Evolutionary conservation across 2,797 vertebrate genomes (phyloP), one percentile per base, ranked within the genome.

Genomic region (Spinus pinus): DNA sequence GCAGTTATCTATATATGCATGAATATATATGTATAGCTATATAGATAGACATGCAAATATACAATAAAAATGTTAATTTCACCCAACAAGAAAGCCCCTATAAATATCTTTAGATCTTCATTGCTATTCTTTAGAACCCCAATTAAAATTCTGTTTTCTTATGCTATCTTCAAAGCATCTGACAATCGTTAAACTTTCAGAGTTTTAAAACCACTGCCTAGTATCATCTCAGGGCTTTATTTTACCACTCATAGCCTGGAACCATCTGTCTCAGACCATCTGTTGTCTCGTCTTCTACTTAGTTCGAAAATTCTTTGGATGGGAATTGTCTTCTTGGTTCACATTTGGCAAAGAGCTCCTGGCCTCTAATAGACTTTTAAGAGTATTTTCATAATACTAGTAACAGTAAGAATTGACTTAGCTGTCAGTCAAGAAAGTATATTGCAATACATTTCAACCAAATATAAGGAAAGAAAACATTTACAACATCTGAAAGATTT

Each of bases 231-330:
- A 86, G 77, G 92, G 73, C 83, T 92, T 96, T 62, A 72, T 86
- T 90, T 93, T 94, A 74, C 86, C 62, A 90, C 35, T 51, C 73
- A 79, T 82, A 90, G 28, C 25, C 47, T 92, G 50, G 47, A 90
- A 27, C 95, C 95, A 95, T 96, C 95, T 96, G 94, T 92, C 58
- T 92, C 58, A 54, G 28, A 90, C 88, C 95, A 96, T 96, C 95
- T 96, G 95, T 86, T 95, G 80, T 84, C 86, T 86, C 20, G 0
- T 86, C 62, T 92, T 96, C 39, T 79, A 69, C 70, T 92, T 72
- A 92, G 73, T 92, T 96, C 66, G 58, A 92, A 84, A 84, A 81
- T 84, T 88, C 81, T 95, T 94, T 93, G 62, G 62, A 92, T 95
- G 16, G 9, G 8, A 25, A 83, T 86, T 72, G 54, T 86, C 66